Base-by-base conservation (phyloP, 2,888 invertebrate genomes). In the Eudemis profundana region DNA sequence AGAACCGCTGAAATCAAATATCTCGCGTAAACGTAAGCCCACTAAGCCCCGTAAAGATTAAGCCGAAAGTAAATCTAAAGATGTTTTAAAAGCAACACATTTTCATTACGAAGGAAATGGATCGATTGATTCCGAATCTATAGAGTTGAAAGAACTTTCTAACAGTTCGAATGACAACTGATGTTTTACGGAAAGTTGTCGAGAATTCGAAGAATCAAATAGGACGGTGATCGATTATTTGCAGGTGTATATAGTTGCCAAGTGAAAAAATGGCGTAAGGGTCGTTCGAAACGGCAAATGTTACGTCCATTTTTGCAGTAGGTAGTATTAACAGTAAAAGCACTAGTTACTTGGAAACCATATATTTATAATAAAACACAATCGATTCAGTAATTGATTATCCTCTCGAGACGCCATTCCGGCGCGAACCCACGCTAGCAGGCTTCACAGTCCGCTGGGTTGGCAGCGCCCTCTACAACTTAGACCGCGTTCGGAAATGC, bases 1-100 rank as follows among this genome's bases (percentile, higher is more conserved):
- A 74, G 74, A 74, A 79, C 74, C 68, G 61, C 70, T 71, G 72
- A 73, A 78, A 78, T 76, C 71, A 68, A 78, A 80, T 76, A 75
- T 71, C 67, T 71, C 66, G 69, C 71, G 70, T 67, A 68, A 72
- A 70, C 67, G 57, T 60, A 67, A 69, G 62, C 67, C 67, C 49
- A 69, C 69, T 73, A 72, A 66, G 62, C 67, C 67, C 49, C 69
- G 69, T 73, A 72, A 66, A 44, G 12, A 29, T 50, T 42, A 59
- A 64, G 64, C 59, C 56, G 46, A 42, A 62, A 66, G 66, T 69
- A 69, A 67, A 61, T 57, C 33, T 61, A n/a, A 47, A 54, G 53
- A 63, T 56, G 50, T 67, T 42, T 65, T 66, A 38, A 62, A 64
- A 36, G 33, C 46, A 44, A 44, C 27, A 65, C 27, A 59, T 36